Base-by-base conservation (phyloP, 2,113 vertebrate genomes). In the Scartelaos histophorus region DNA sequence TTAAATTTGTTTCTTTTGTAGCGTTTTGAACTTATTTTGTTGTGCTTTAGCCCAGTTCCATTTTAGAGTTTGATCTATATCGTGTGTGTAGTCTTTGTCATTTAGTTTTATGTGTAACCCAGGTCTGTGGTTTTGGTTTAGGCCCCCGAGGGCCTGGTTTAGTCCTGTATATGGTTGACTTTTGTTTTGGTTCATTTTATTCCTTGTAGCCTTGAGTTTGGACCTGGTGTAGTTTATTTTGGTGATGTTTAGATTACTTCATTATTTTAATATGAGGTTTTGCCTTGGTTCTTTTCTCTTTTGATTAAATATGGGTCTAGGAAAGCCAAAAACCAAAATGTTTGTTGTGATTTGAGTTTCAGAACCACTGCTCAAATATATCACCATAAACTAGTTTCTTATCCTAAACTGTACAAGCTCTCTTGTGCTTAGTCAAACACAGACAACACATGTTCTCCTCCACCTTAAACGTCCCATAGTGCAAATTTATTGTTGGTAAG, bases 401-500 rank as follows among this genome's bases (percentile, higher is more conserved):
- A 87, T 86, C 83, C 88, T 88, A 85, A 83, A 87, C 86, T 91
- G 89, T 92, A 93, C 90, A 91, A 90, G 91, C 90, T 93, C 87
- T 92, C 85, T 88, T 93, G 90, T 89, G 90, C 88, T 93, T 82
- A 82, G 83, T 89, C 91, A 90, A 90, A 90, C 90, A 91, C 89
- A 93, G 86, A 92, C 85, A 84, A 89, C 85, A 89, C 85, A 80
- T 87, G 87, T 84, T 88, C 88, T 92, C 88, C 92, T 94, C 88
- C 88, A 85, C 88, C 88, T 90, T 90, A 87, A 89, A 90, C 91
- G 88, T 93, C 88, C 93, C 92, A 91, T 95, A 94, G 95, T 95
- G 94, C 94, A 95, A 95, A 93, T 93, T 94, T 94, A 93, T 94
- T 94, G 93, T 94, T 92, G 92, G 90, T 90, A 93, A 93, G 93